Base-by-base conservation (phyloP, 1,140 invertebrate species). In the Formica exsecta region DNA sequence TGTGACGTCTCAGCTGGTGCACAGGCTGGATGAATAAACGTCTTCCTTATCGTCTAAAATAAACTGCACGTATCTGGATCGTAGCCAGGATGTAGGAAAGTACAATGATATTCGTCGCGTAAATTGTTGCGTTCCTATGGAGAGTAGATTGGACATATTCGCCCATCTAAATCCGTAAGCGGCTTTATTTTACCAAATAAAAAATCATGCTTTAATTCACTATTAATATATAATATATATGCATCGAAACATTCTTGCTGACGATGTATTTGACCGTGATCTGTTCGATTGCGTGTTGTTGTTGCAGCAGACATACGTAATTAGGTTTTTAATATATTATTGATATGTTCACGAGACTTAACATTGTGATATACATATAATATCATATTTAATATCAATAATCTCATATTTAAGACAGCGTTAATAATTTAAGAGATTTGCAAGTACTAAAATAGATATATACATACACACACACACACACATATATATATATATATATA, bases 31-130 rank as follows among this genome's bases (percentile, higher is more conserved):
- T 94, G 94, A 94, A 94, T 94, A 95, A 95, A 95, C 93, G 94
- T 95, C 94, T 95, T 95, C 93, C 94, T 95, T 95, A 95, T 94
- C 93, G 94, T 94, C 92, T 92, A 94, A 95, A 95, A 95, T 95
- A 94, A 95, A 94, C 92, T 92, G 94, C 90, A 94, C 91, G 93
- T 93, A 92, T 92, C 94, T 95, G 94, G 94, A 95, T 91, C 92
- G 84, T 32, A 91, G 94, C 94, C 94, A 95, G 94, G 91, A 81
- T 88, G 89, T 92, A 92, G 92, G 90, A 92, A 92, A 92, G 88
- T 91, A 93, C 94, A 95, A 94, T 95, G 91, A 94, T 91, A 91
- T 92, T 91, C 86, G 87, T 85, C 88, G 88, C 87, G 91, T 92
- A 91, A 93, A 93, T 93, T 93, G 90, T 92, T 90, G 76, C 91